A percentile compares a stretch with the other conserved stretches of the same genome.
These are phyloP conservation scores for Luehdorfia chinensis DNA, from an alignment of 1,140 invertebrate species.

Conservation along the genomic window DNA sequence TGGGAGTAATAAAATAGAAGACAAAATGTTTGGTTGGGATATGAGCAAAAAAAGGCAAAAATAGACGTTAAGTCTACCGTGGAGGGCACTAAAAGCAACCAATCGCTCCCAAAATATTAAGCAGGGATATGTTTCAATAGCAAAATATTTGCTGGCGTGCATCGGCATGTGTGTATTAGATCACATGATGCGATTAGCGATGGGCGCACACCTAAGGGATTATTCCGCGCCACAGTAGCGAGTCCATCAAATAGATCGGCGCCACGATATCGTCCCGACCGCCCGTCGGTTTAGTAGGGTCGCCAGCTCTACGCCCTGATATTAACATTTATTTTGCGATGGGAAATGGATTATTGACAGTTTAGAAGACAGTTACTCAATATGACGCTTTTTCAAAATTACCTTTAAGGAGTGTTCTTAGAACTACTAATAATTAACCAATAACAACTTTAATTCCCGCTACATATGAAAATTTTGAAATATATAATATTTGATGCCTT, in stretches of 20 bases:
- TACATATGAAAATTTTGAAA: too few species aligned
- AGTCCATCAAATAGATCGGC: constrained; percentile 70
- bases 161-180: constrained; percentile 36
- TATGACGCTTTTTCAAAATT: not conserved
- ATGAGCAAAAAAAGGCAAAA: too few species aligned
- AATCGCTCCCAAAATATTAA: too few species aligned
- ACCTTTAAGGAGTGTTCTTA: too few species aligned
- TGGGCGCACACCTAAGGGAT: constrained; percentile 28
- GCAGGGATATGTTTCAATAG: constrained; percentile 10
- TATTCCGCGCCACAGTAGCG: constrained; percentile 35
- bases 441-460: too few species aligned
- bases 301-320: constrained; percentile 3
- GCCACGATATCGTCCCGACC: constrained; percentile 53
- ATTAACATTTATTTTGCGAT: not conserved
- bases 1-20: too few species aligned
- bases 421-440: too few species aligned
- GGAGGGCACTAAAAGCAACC: too few species aligned
- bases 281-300: constrained; percentile 22
- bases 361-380: too few species aligned
- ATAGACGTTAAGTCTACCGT: too few species aligned
- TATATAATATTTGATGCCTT: too few species aligned
- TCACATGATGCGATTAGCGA: constrained; percentile 53
- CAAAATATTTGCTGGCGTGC: constrained; percentile 15
- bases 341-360: not conserved
- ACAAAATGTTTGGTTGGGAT: too few species aligned